Evolutionary conservation across 2,888 invertebrate species (phyloP).

Genomic region (Sminthurinus aureus): DNA sequence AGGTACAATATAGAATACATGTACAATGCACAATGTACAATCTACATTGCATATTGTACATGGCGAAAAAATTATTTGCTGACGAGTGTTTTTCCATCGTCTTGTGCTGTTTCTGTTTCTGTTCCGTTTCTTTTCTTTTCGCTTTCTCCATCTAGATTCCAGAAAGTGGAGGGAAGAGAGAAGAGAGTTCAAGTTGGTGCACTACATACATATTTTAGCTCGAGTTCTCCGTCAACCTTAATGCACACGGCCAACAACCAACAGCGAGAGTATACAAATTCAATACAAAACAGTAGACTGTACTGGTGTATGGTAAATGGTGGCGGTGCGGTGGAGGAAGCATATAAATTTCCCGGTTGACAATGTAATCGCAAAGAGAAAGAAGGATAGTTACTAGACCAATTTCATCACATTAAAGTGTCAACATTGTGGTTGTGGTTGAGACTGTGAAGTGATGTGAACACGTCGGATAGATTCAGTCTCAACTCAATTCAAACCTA

Average conservation of each 20-base stretch:
- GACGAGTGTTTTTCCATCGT: background rate
- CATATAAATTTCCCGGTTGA: constrained; percentile 32
- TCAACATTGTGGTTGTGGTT: background rate
- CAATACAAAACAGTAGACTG: background rate
- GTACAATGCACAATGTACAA: no score
- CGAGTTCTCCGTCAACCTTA: no score
- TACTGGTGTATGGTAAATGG: background rate
- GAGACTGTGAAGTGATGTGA: background rate
- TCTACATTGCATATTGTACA: no score
- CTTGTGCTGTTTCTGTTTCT: background rate
- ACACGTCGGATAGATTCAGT: constrained; percentile 19
- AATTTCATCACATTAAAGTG: constrained; percentile 32
- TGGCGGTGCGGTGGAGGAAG: constrained; percentile 7
- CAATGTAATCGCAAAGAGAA: constrained; percentile 31
- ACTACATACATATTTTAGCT: no score
- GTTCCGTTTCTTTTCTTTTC: no score
- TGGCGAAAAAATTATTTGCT: no score
- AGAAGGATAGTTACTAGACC: constrained; percentile 27
- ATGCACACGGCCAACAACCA: no score
- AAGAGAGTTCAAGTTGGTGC: no score
- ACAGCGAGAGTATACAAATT: no score
- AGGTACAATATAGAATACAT: no score
- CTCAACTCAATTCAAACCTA: constrained; percentile 10
- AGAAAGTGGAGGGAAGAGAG: background rate
- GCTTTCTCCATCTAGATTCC: background rate